phyloP scores from a whole-genome alignment of 2,888 invertebrate genomes.

The Luffia ferchaultella region DNA sequence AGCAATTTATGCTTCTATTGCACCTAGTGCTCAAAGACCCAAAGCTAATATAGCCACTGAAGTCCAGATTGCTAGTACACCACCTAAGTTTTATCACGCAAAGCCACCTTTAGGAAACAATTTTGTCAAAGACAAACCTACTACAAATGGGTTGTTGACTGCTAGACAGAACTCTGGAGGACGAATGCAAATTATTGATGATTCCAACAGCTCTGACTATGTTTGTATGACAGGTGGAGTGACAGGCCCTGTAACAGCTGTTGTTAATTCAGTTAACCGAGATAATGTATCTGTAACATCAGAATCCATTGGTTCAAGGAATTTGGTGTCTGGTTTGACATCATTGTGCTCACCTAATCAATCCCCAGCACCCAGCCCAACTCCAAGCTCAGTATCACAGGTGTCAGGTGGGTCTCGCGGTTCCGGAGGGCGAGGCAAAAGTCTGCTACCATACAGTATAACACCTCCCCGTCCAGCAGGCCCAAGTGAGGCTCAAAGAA shows the following conservation, averaged over 20 bases:
- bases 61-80: constrained; percentile 58
- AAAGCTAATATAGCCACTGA: constrained; percentile 62
- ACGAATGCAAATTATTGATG: constrained; percentile 68
- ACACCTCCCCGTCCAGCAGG: constrained; percentile 89
- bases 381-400: constrained; percentile 69
- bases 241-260: constrained; percentile 49
- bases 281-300: constrained; percentile 46
- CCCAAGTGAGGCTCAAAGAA: constrained; percentile 91
- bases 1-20: constrained; percentile 61
- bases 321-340: constrained; percentile 47
- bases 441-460: constrained; percentile 85
- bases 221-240: constrained; percentile 85
- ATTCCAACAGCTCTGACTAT: constrained; percentile 81
- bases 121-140: constrained; percentile 44
- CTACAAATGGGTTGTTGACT: constrained; percentile 39
- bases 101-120: constrained; percentile 68
- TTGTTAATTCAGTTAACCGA: constrained; percentile 40
- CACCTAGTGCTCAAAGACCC: constrained; percentile 60
- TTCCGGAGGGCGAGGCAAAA: constrained; percentile 67
- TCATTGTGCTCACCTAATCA: constrained; percentile 60
- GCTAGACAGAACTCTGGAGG: constrained; percentile 31
- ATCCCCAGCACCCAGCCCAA: constrained; percentile 71
- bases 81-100: constrained; percentile 65
- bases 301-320: constrained; percentile 44
- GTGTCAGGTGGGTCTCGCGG: constrained; percentile 67